Base-by-base conservation (phyloP, 2,797 vertebrate species). In the Prunella strophiata region DNA sequence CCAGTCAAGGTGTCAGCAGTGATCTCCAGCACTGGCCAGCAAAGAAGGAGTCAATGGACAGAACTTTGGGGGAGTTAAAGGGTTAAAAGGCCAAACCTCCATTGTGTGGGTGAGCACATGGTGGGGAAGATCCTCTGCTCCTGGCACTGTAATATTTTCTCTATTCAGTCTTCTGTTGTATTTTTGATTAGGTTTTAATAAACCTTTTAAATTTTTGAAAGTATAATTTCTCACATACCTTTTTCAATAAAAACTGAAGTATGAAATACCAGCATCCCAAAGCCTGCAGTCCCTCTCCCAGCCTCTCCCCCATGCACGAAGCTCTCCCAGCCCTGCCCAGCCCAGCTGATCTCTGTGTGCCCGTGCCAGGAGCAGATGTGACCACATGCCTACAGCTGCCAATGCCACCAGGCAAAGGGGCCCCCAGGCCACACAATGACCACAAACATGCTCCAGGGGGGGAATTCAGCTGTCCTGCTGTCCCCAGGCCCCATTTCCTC, bases 121-220 rank as follows among this genome's bases (percentile, higher is more conserved):
- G 15, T 25, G 23, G 55, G n/a, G 2, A 25, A 36, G 5, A 25
- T 58, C 55, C n/a, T 25, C 22, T 34, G 22, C 15, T 57, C n/a
- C n/a, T 5, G 3, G n/a, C 0, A 0, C 55, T 25, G 5, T 17
- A 36, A 58, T 25, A 36, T 36, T 58, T 25, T 17, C 16, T 36
- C 23, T 25, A 25, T 36, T 58, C 15, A 25, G n/a, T 34, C 55
- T 25, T 2, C 55, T 36, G 55, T 36, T 36, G n/a, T 25, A 36
- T 36, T 58, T 57, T 34, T 57, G 15, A 57, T 34, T 34, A 16
- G 55, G 55, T 23, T 57, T 57, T 57, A 57, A 57, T 25, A 58
- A 58, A 25, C 3, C 5, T 58, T 58, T 17, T 16, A 11, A 10
- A 25, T 36, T 58, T 25, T 17, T 36, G 55, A 7, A 58, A 58